These are phyloP conservation scores for Eupithecia subfuscata DNA, from an alignment of 2,888 invertebrate genomes.

Conservation along the genomic window DNA sequence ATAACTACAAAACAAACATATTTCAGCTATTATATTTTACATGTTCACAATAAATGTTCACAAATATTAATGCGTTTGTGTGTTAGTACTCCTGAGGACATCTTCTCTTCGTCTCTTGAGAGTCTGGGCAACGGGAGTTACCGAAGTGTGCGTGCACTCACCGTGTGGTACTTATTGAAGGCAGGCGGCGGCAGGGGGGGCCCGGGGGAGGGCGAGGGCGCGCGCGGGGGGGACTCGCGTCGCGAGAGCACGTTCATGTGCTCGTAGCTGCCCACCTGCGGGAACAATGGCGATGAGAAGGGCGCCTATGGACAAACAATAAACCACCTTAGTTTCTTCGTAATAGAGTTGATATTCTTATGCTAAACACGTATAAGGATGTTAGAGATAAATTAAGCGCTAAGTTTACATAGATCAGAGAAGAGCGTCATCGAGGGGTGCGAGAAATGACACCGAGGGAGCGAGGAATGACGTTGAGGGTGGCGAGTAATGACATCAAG, in stretches of 20 bases:
- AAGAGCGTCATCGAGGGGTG: neutral
- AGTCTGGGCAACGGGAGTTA: neutral
- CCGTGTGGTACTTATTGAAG: constrained; percentile 97
- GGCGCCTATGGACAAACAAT: constrained; percentile 27
- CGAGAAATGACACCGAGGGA: too few relatives aligned
- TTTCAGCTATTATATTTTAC: neutral
- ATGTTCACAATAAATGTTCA: neutral
- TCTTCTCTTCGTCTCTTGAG: neutral
- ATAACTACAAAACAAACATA: neutral
- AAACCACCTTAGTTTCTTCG: constrained; percentile 2
- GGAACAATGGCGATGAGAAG: constrained; percentile 37
- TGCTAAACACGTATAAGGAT: neutral
- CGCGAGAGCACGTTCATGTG: constrained; percentile 94
- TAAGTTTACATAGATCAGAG: neutral
- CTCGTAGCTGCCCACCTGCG: constrained; percentile 94
- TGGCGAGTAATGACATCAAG: neutral
- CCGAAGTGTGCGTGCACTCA: constrained; percentile 78
- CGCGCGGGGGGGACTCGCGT: constrained; percentile 93
- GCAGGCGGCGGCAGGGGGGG: constrained; percentile 79
- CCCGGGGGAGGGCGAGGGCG: constrained; percentile 94
- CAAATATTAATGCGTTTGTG: neutral
- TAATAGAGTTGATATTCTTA: neutral
- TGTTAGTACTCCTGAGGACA: neutral
- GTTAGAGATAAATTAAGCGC: neutral
- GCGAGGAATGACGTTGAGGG: neutral